Evolutionary conservation across 2,113 vertebrate species (phyloP).

Genomic region (Gracilinanus agilis): DNA sequence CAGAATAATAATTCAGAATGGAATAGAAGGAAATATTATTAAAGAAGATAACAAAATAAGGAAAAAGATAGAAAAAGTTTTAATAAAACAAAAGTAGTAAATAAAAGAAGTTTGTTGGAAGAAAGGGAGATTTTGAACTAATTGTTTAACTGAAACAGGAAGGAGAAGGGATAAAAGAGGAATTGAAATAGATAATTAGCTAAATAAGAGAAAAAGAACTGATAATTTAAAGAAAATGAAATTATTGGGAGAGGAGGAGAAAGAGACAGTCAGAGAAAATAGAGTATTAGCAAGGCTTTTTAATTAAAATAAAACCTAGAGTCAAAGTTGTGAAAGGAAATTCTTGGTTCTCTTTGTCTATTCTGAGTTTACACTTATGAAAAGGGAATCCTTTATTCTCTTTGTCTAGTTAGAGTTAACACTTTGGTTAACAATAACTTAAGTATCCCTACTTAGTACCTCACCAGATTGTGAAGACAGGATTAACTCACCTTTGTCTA

Average conservation of each 20-base stretch:
- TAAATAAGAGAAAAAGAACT: neutral
- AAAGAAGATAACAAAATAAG: neutral
- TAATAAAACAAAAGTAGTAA: neutral
- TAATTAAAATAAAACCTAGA: no score
- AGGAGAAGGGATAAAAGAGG: neutral
- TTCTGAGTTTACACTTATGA: no score
- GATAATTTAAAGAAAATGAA: neutral
- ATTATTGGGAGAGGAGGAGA: neutral
- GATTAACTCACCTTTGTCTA: no score
- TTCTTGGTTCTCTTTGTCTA: no score
- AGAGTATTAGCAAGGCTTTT: no score
- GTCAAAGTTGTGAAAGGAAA: no score
- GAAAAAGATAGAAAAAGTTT: neutral
- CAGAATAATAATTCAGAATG: neutral
- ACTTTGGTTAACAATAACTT: no score
- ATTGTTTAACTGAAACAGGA: neutral
- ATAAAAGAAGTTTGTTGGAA: neutral
- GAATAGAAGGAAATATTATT: neutral
- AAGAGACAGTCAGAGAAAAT: neutral
- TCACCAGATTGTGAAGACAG: no score
- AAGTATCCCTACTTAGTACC: no score
- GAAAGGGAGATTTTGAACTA: neutral
- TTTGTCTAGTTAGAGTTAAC: no score
- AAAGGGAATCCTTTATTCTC: no score
- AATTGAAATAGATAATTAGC: neutral